These are phyloP conservation scores for Eudyptes chrysolophus DNA, from an alignment of 2,113 vertebrate genomes.

Conservation along the genomic window DNA sequence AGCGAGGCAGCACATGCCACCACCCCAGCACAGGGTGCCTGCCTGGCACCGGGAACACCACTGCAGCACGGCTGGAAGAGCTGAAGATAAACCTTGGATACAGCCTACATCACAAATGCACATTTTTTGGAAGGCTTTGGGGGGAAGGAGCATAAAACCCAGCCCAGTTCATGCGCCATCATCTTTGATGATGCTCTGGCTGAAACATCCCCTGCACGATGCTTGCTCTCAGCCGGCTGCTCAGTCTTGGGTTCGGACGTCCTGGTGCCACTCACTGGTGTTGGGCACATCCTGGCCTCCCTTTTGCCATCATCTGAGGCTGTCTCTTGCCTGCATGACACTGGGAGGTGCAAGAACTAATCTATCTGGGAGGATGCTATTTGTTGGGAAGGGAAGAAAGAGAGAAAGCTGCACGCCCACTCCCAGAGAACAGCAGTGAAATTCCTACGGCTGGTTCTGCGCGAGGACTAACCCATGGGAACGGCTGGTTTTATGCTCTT, in stretches of 20 bases:
- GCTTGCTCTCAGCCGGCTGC: not conserved
- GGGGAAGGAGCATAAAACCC: not conserved
- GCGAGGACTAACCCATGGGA: not conserved
- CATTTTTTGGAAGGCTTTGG: not conserved
- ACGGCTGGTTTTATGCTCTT: not conserved
- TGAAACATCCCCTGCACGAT: not conserved
- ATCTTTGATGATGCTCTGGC: rapidly evolving
- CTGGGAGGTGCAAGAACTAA: not conserved
- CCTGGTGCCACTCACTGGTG: not conserved
- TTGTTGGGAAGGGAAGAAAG: not conserved
- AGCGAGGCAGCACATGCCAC: not conserved
- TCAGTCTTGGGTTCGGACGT: rapidly evolving
- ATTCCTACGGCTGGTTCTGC: not conserved
- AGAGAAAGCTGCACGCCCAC: not conserved
- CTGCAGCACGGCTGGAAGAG: not conserved
- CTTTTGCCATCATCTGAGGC: not conserved
- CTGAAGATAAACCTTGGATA: not conserved
- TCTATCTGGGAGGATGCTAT: not conserved
- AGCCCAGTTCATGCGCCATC: not conserved
- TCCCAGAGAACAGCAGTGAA: not conserved
- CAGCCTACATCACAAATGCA: not conserved
- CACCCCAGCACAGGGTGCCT: not conserved
- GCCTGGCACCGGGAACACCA: not conserved
- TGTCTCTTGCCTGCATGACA: not conserved
- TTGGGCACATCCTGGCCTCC: not conserved